These are phyloP conservation scores for Artibeus lituratus DNA, from an alignment of 2,797 vertebrate species.

Conservation along the genomic window DNA sequence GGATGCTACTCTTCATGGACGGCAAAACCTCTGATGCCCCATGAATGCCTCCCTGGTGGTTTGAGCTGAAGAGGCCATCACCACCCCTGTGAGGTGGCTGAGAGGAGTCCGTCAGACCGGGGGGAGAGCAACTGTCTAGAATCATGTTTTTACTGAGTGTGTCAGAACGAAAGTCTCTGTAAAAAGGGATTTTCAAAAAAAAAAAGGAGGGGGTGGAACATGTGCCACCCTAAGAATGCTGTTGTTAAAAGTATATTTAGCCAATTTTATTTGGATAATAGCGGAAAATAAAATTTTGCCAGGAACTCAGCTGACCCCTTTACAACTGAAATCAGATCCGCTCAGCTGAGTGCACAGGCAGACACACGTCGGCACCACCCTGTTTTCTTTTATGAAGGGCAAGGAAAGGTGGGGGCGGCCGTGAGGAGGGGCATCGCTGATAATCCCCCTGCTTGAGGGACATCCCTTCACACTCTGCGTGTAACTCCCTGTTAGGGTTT, in stretches of 20 bases:
- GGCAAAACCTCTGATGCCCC: neutral
- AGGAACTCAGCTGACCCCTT: neutral
- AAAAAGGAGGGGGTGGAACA: accelerated
- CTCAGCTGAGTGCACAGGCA: accelerated
- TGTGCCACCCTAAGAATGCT: neutral
- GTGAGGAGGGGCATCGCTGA: accelerated
- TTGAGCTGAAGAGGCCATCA: neutral
- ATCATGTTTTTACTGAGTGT: neutral
- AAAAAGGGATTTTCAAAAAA: neutral
- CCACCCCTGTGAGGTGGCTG: accelerated
- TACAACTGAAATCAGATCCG: neutral
- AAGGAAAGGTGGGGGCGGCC: neutral
- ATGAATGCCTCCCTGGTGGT: neutral
- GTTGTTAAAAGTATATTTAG: neutral
- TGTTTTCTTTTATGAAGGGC: neutral
- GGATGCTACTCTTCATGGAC: neutral
- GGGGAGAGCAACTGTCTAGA: neutral
- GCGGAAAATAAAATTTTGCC: neutral
- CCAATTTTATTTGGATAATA: neutral
- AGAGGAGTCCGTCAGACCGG: neutral
- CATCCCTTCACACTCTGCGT: accelerated
- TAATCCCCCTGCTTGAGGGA: neutral
- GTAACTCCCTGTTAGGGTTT: neutral
- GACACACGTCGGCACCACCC: accelerated
- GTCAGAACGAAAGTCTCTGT: neutral